A percentile compares a stretch with the other conserved stretches of the same genome.
phyloP scores from a whole-genome alignment of 2,113 vertebrate genomes.

The Microtus richardsoni region DNA sequence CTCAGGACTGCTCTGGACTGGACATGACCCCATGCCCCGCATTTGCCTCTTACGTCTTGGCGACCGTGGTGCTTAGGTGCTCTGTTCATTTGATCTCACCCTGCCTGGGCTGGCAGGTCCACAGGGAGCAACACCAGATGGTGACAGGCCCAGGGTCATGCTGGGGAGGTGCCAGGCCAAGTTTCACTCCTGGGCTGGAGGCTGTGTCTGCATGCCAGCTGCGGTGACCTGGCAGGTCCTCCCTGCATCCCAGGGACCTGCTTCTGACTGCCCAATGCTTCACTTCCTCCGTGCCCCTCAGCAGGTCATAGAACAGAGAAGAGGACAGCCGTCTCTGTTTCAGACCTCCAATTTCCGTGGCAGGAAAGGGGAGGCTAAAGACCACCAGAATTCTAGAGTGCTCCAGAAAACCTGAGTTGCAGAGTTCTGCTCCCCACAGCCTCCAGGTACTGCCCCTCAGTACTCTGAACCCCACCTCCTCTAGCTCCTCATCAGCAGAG shows the following conservation, averaged over 20 bases:
- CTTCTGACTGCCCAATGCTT: not conserved
- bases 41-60: not conserved
- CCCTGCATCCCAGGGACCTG: not conserved
- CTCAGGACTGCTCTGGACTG: not conserved
- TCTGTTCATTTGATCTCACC: slow-evolving; percentile 36
- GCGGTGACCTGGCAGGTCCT: not conserved
- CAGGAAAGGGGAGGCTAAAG: not conserved
- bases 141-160: slow-evolving; percentile 48
- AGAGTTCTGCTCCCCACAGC: not conserved
- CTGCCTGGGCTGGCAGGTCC: not conserved
- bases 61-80: not conserved
- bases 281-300: not conserved
- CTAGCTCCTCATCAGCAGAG: not conserved
- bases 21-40: not conserved
- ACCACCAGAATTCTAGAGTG: not conserved
- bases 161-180: not conserved
- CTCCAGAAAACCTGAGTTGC: not conserved
- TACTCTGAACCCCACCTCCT: not conserved
- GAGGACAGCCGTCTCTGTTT: not conserved
- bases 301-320: not conserved
- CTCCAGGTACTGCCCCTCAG: not conserved
- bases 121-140: slow-evolving; percentile 36
- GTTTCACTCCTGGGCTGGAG: not conserved
- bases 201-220: not conserved
- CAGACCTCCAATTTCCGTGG: not conserved